Evolutionary conservation across 2,888 invertebrate species (phyloP), one percentile per base, ranked within the genome.

Genomic region (Homarus gammarus): DNA sequence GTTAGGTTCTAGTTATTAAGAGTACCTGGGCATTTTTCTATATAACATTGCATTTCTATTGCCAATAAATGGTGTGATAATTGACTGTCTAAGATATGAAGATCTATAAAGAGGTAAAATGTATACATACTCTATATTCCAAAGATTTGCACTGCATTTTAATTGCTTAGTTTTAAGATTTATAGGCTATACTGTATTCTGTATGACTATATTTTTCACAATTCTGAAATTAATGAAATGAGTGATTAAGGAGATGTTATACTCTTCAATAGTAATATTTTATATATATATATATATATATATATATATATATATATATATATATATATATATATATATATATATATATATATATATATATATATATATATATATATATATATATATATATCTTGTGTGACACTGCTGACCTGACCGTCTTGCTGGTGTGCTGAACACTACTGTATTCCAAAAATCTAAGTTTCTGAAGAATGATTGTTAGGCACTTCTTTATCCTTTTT

Each of bases 261-360:
- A 3, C 12, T 12, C 18, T 18, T 56, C 22, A 22, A 18, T 22
- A 18, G 18, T 22, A 56, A 22, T 22, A 56, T 56, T 36, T 79
- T 61, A 79, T 56, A 79, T 51, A 51, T 36, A 79, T 79, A 79
- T 36, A 49, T 79, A 79, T 49, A 79, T 33, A 79, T 12, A 79
- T 31, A 51, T 68, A n/a, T 15, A 68, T 18, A 68, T 10, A 40
- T n/a, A 68, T 10, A 61, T 38, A 33, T 10, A 81, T 33, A 61
- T 56, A 56, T 18, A 51, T 51, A 51, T 33, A 51, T 51, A 51
- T 51, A 56, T 56, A 56, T 56, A 56, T 56, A 56, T 56, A 56
- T 56, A 56, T 56, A 56, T 56, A 56, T 56, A 56, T 56, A 56
- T 56, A 56, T 56, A 56, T 56, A 56, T 56, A 56, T 56, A 56